These are phyloP conservation scores for Hirudinaria manillensis DNA, from an alignment of 2,888 invertebrate species.

Conservation along the genomic window DNA sequence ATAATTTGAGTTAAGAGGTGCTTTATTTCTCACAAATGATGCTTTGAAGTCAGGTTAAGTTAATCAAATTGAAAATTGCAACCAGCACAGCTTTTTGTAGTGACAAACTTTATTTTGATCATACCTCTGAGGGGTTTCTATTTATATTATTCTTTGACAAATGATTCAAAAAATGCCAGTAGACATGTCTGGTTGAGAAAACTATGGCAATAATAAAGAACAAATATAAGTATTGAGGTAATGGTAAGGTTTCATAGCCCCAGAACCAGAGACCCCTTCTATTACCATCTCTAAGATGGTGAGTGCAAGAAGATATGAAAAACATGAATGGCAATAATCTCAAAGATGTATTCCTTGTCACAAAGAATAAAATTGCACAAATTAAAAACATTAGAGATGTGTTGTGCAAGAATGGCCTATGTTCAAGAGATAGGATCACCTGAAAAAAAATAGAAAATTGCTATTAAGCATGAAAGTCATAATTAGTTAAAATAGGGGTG, in stretches of 20 bases:
- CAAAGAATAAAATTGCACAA: not conserved
- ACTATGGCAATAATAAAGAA: not conserved
- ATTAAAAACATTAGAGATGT: conserved; percentile 1
- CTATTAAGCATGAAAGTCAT: not conserved
- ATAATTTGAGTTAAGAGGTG: too few species aligned
- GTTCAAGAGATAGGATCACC: not conserved
- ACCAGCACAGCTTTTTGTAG: too few species aligned
- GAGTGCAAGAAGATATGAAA: not conserved
- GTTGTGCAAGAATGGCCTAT: conserved; percentile 11
- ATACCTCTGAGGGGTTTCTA: too few species aligned
- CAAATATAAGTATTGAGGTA: not conserved
- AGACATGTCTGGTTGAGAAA: not conserved
- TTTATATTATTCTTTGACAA: too few species aligned
- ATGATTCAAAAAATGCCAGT: not conserved
- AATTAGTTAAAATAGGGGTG: not conserved
- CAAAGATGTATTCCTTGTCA: conserved; percentile 3
- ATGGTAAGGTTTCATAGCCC: not conserved
- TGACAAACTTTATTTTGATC: too few species aligned
- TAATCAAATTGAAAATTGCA: too few species aligned
- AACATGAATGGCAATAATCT: conserved; percentile 5
- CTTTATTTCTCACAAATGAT: too few species aligned
- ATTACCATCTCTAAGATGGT: conserved; percentile 8
- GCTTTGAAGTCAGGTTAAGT: too few species aligned
- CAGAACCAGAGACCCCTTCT: conserved; percentile 16
- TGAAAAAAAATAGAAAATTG: not conserved